phyloP scores from a whole-genome alignment of 2,888 invertebrate species.

The Trichopoda pennipes region DNA sequence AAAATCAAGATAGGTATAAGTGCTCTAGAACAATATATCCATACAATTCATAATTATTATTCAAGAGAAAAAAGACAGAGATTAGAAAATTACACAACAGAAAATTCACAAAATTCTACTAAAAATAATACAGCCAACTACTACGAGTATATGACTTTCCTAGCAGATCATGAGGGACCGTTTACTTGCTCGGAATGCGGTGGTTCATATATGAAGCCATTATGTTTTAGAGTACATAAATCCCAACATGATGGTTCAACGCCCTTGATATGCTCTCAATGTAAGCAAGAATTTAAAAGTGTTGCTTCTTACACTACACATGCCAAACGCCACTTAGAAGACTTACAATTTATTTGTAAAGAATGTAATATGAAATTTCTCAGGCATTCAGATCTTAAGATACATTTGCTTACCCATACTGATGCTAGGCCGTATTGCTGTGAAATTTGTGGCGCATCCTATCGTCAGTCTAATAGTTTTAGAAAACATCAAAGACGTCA shows the following conservation, averaged over 20 bases:
- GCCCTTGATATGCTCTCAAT: slow-evolving; percentile 58
- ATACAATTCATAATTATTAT: slow-evolving; percentile 55
- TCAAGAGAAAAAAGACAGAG: slow-evolving; percentile 55
- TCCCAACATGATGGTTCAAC: slow-evolving; percentile 48
- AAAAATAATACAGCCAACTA: slow-evolving; percentile 22
- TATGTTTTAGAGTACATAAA: slow-evolving; percentile 57
- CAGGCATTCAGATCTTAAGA: slow-evolving; percentile 51
- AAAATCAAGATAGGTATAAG: slow-evolving; percentile 40
- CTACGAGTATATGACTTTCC: slow-evolving; percentile 52
- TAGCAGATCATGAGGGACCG: slow-evolving; percentile 62
- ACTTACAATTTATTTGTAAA: slow-evolving; percentile 57
- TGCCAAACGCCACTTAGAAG: slow-evolving; percentile 61
- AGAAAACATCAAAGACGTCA: slow-evolving; percentile 56
- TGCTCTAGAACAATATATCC: slow-evolving; percentile 50
- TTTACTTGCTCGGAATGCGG: slow-evolving; percentile 62
- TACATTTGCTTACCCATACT: slow-evolving; percentile 62
- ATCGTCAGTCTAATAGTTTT: slow-evolving; percentile 46
- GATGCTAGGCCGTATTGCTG: slow-evolving; percentile 61
- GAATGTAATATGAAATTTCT: slow-evolving; percentile 62
- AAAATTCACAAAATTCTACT: slow-evolving; percentile 1
- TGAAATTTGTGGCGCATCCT: slow-evolving; percentile 62
- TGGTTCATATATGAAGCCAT: slow-evolving; percentile 40
- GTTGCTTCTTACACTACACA: slow-evolving; percentile 55
- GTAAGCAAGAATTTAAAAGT: slow-evolving; percentile 53
- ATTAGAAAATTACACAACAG: slow-evolving; percentile 11